Evolutionary conservation across 2,888 invertebrate genomes (phyloP).

Genomic region (Pasiphila rectangulata): DNA sequence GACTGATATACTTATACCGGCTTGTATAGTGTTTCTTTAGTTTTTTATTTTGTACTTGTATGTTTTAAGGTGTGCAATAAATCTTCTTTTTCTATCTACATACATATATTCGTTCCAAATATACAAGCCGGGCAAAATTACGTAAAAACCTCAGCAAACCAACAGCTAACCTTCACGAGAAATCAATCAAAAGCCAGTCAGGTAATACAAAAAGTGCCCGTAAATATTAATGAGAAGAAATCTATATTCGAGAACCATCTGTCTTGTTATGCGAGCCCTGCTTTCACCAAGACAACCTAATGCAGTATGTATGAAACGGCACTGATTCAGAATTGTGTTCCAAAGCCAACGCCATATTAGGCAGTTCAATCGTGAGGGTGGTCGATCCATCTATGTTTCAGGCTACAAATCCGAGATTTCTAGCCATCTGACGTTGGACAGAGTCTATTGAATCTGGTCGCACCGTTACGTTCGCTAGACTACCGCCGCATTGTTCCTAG

Average conservation of each 20-base stretch:
- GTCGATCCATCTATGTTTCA: not conserved
- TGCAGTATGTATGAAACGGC: constrained; percentile 5
- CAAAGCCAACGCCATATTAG: constrained; percentile 7
- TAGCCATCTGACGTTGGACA: constrained; percentile 21
- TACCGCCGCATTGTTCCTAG: constrained; percentile 16
- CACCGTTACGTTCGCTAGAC: constrained; percentile 47
- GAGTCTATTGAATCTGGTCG: constrained; percentile 38
- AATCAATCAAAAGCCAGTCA: too few species aligned
- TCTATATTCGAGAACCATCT: not conserved
- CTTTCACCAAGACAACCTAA: constrained; percentile 1
- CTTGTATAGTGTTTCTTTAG: too few species aligned
- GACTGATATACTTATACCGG: too few species aligned
- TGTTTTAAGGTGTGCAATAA: too few species aligned
- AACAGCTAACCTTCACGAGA: too few species aligned
- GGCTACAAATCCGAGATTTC: constrained; percentile 11
- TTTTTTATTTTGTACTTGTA: too few species aligned
- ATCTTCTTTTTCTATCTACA: too few species aligned
- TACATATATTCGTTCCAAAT: too few species aligned
- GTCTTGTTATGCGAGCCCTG: not conserved
- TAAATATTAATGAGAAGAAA: not conserved
- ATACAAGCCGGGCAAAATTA: too few species aligned
- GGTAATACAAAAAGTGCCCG: not conserved
- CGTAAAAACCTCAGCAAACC: too few species aligned
- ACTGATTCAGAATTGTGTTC: not conserved
- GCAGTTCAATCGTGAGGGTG: constrained; percentile 3